Conservation (phyloP, 2,113 vertebrate genomes). For the Chaetodon auriga region DNA sequence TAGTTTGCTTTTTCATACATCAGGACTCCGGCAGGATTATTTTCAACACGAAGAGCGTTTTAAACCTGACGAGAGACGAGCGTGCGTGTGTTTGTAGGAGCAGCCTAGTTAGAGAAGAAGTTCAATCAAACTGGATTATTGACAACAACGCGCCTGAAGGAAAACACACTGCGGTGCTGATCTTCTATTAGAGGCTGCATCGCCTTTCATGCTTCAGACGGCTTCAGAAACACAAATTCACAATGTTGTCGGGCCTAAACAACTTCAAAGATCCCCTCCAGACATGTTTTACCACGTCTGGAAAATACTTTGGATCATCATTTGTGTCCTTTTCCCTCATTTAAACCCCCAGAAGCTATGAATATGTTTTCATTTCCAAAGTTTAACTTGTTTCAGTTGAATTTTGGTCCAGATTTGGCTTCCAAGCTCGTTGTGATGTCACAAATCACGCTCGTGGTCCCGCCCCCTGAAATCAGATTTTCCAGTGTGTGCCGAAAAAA, state of each 20-base stretch:
- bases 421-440: no score
- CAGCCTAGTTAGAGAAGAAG: conserved; percentile 7
- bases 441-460: no score
- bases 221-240: conserved; percentile 27
- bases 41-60: not conserved
- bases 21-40: not conserved
- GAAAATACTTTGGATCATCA: no score
- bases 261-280: not conserved
- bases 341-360: no score
- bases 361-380: no score
- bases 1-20: not conserved
- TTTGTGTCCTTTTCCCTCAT: no score
- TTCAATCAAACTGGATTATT: conserved; percentile 50
- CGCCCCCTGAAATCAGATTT: no score
- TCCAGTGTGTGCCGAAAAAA: no score
- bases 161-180: conserved; percentile 27
- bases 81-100: conserved; percentile 22
- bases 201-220: conserved; percentile 43
- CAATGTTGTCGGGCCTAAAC: conserved; percentile 25
- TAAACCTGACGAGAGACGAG: not conserved
- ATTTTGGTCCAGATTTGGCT: no score
- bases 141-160: conserved; percentile 35
- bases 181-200: conserved; percentile 50
- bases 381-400: no score
- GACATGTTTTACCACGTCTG: no score